These are phyloP conservation scores for Eriosoma lanigerum DNA, from an alignment of 1,140 invertebrate genomes.

Conservation along the genomic window DNA sequence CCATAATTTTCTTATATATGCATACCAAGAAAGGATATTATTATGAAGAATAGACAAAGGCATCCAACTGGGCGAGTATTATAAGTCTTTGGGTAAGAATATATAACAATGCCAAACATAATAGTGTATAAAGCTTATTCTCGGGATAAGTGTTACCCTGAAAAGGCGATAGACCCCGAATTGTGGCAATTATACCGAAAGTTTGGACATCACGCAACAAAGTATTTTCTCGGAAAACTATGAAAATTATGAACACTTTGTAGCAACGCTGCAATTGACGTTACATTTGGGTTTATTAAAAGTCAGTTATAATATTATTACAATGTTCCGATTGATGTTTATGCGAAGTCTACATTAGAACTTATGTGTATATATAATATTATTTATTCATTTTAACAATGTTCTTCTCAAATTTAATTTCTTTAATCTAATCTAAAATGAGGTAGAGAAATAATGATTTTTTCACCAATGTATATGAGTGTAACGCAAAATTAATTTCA, in stretches of 20 bases:
- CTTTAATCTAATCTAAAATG: too few relatives aligned
- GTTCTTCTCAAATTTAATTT: too few relatives aligned
- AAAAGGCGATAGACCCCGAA: conserved; percentile 18
- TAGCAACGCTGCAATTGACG: too few relatives aligned
- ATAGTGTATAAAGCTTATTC: background rate
- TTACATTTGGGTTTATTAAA: too few relatives aligned
- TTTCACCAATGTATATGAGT: background rate
- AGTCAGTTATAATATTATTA: too few relatives aligned
- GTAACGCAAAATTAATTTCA: background rate
- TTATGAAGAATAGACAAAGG: conserved; percentile 30
- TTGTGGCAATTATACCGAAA: background rate
- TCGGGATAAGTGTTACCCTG: background rate
- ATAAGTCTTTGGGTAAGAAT: conserved; percentile 14
- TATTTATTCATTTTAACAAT: too few relatives aligned
- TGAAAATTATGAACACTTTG: too few relatives aligned
- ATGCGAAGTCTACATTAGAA: too few relatives aligned
- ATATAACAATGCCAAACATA: background rate
- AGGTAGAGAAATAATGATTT: background rate
- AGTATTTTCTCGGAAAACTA: background rate
- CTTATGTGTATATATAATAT: too few relatives aligned
- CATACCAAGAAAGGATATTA: background rate
- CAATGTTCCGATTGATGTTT: too few relatives aligned
- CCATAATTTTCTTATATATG: background rate
- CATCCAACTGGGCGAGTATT: background rate
- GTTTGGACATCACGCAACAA: background rate